phyloP scores from a whole-genome alignment of 2,113 vertebrate species.

The Penelope pileata region DNA sequence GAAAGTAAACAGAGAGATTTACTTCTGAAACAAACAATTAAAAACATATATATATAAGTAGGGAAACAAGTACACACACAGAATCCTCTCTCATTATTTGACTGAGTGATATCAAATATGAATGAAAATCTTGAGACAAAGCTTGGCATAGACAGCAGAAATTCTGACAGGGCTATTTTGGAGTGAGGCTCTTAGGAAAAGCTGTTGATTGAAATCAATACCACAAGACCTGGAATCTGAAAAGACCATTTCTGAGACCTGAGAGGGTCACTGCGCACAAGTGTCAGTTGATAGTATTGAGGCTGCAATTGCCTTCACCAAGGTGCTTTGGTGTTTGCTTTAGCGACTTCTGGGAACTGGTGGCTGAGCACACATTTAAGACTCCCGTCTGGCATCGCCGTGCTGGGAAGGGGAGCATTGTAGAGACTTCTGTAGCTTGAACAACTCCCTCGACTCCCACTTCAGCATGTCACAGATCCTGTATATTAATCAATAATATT shows the following conservation, averaged over 20 bases:
- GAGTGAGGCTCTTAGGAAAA: conserved; percentile 78
- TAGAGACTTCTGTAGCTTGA: neutral
- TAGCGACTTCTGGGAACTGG: conserved; percentile 72
- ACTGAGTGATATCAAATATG: conserved; percentile 57
- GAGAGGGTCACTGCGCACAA: conserved; percentile 79
- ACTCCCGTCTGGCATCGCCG: conserved; percentile 20
- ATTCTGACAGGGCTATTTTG: conserved; percentile 70
- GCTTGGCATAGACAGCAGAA: conserved; percentile 48
- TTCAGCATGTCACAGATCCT: neutral
- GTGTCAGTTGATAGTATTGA: conserved; percentile 67
- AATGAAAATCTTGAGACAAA: conserved; percentile 64
- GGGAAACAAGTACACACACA: neutral
- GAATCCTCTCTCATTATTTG: conserved; percentile 40
- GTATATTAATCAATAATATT: conserved; percentile 48
- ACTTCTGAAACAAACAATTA: neutral
- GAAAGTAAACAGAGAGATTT: conserved; percentile 26
- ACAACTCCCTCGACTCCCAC: neutral
- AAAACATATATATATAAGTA: neutral
- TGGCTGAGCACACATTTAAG: conserved; percentile 75
- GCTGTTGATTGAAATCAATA: conserved; percentile 85
- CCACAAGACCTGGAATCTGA: conserved; percentile 76
- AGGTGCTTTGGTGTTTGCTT: conserved; percentile 80
- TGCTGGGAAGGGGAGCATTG: conserved; percentile 33
- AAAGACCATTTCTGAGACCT: conserved; percentile 75
- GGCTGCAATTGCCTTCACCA: conserved; percentile 74